Conservation (phyloP, 2,888 invertebrate species). For the Sarcophaga caerulescens region DNA sequence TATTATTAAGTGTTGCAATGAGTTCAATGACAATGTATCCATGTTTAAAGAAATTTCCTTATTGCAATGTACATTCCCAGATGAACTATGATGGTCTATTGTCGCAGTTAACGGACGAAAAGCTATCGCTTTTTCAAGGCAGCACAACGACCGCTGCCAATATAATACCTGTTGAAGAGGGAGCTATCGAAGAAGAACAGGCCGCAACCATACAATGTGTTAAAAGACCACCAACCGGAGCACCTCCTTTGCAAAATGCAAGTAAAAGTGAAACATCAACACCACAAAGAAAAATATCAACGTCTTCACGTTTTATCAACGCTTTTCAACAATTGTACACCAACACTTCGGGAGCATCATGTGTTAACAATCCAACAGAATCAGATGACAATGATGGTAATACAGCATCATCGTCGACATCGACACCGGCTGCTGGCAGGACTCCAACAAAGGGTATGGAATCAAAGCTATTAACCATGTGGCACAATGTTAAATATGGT, state of each 20-base stretch:
- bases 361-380: slow-evolving; percentile 60
- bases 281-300: slow-evolving; percentile 80
- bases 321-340: slow-evolving; percentile 80
- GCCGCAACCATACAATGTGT: slow-evolving; percentile 77
- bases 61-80: slow-evolving; percentile 71
- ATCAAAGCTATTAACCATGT: slow-evolving; percentile 91
- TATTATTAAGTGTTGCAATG: background rate
- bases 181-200: slow-evolving; percentile 76
- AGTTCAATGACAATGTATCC: slow-evolving; percentile 49
- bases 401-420: slow-evolving; percentile 57
- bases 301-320: slow-evolving; percentile 80
- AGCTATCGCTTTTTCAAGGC: slow-evolving; percentile 74
- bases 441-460: slow-evolving; percentile 86
- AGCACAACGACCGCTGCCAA: slow-evolving; percentile 54
- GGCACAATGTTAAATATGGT: slow-evolving; percentile 96
- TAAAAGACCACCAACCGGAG: slow-evolving; percentile 39
- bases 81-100: slow-evolving; percentile 81
- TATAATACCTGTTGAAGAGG: slow-evolving; percentile 70
- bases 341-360: slow-evolving; percentile 63
- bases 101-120: slow-evolving; percentile 79
- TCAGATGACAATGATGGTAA: slow-evolving; percentile 68
- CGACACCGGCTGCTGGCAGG: slow-evolving; percentile 76
- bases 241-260: slow-evolving; percentile 59
- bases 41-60: slow-evolving; percentile 52
- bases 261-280: slow-evolving; percentile 73